Base-by-base conservation (phyloP, 2,888 invertebrate species). In the Andricus curvator region DNA sequence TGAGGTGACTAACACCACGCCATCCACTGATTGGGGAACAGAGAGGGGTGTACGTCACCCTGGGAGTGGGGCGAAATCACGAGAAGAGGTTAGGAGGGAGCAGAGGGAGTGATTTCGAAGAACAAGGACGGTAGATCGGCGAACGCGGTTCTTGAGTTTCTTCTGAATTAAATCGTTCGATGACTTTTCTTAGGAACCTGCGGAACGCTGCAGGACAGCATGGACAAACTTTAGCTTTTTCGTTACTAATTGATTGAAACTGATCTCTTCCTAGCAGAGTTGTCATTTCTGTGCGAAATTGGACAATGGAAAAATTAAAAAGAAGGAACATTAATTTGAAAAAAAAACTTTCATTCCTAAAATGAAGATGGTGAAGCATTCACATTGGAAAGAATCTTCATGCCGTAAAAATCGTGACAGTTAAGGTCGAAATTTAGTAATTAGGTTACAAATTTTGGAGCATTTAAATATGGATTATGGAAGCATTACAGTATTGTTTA, bases 1-100 rank as follows among this genome's bases (percentile, higher is more conserved):
- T 91, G 91, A 91, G 88, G 88, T 88, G 89, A 90, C 90, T 90
- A 90, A 89, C 87, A 86, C 89, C 86, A 74, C 66, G 51, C 51
- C 51, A 20, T 51, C 51, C 20, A 22, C 22, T 41, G 41, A 11
- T 41, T 25, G 81, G 67, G 80, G 66, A 78, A 83, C 83, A 78
- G 84, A 84, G 87, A 86, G 85, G 85, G 78, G 37, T 37, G 8
- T 37, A 70, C 70, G 70, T 70, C 70, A 70, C 44, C 65, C 78
- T 15, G 77, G 64, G 65, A 51, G 76, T 81, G 79, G 80, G 68
- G 77, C 68, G 80, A 48, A 41, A 78, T 67, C 74, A 78, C 68
- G 78, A 65, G 44, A 41, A 56, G 77, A 65, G 77, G 48, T 78
- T 44, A 74, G 78, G 33, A 33, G 33, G 33, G 33, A 33, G 33